Evolutionary conservation across 1,140 invertebrate genomes (phyloP).

Genomic region (Drosophila pruinosa): DNA sequence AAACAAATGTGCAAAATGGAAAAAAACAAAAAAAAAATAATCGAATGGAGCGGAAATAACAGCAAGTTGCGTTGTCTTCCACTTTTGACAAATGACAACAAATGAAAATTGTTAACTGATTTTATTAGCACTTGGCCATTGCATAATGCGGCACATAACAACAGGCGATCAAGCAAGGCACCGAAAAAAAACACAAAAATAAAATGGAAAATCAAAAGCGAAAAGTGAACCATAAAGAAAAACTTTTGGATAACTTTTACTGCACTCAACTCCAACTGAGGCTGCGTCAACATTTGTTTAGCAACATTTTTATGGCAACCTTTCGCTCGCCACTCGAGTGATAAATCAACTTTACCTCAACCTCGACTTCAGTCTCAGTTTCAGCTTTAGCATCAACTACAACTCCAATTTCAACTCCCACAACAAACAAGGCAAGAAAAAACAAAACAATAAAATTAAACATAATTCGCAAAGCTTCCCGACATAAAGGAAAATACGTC

Average conservation of each 20-base stretch:
- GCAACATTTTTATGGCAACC: slow-evolving; percentile 65
- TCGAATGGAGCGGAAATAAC: slow-evolving; percentile 44
- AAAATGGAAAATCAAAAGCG: neutral
- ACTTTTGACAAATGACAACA: slow-evolving; percentile 59
- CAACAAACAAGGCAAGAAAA: neutral
- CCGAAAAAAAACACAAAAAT: neutral
- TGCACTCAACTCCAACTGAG: neutral
- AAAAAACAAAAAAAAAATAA: slow-evolving; percentile 20
- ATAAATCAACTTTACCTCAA: slow-evolving; percentile 56
- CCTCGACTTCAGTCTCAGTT: slow-evolving; percentile 1
- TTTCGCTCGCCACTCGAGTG: slow-evolving; percentile 61
- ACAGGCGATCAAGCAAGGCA: slow-evolving; percentile 2
- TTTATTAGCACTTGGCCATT: slow-evolving; percentile 70
- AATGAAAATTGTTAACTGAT: slow-evolving; percentile 45
- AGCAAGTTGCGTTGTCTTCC: slow-evolving; percentile 8
- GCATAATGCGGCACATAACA: slow-evolving; percentile 49
- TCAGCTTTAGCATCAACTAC: slow-evolving; percentile 1
- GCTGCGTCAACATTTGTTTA: slow-evolving; percentile 62
- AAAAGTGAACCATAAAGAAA: slow-evolving; percentile 45
- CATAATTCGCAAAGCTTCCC: slow-evolving; percentile 36
- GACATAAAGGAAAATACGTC: slow-evolving; percentile 18
- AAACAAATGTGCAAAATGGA: slow-evolving; percentile 35
- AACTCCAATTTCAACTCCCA: slow-evolving; percentile 35
- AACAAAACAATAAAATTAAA: slow-evolving; percentile 24
- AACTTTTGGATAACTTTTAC: slow-evolving; percentile 47